Evolutionary conservation across 2,888 invertebrate species (phyloP).

Genomic region (Drosophila quinaria): DNA sequence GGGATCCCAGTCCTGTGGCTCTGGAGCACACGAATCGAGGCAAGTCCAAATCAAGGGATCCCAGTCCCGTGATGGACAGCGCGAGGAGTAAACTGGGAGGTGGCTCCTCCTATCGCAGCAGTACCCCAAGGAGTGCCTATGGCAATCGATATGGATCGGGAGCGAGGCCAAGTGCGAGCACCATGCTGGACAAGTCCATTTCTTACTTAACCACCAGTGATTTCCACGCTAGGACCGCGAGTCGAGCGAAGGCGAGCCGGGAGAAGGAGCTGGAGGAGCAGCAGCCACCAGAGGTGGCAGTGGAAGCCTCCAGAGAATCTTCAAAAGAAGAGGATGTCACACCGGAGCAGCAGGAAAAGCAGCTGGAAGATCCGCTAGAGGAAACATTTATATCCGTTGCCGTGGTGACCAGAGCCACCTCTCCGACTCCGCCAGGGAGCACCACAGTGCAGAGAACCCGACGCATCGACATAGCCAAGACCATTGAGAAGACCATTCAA

Average conservation of each 20-base stretch:
- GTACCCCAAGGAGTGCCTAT: slow-evolving; percentile 62
- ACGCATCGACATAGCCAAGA: slow-evolving; percentile 91
- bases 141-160: slow-evolving; percentile 60
- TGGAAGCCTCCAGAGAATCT: slow-evolving; percentile 21
- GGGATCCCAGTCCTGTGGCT: slow-evolving; percentile 84
- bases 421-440: slow-evolving; percentile 89
- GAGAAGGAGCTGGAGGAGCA: slow-evolving; percentile 80
- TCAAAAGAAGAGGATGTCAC: slow-evolving; percentile 20
- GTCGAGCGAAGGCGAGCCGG: slow-evolving; percentile 80
- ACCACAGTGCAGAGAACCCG: slow-evolving; percentile 89
- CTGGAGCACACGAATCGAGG: slow-evolving; percentile 82
- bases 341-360: slow-evolving; percentile 23
- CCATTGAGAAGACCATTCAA: slow-evolving; percentile 90
- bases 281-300: slow-evolving; percentile 10
- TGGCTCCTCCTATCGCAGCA: slow-evolving; percentile 78
- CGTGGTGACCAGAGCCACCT: slow-evolving; percentile 91
- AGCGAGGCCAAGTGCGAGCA: slow-evolving; percentile 35
- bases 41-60: slow-evolving; percentile 86
- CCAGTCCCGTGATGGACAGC: slow-evolving; percentile 86
- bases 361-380: slow-evolving; percentile 34
- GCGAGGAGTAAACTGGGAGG: slow-evolving; percentile 85
- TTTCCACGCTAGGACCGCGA: slow-evolving; percentile 83
- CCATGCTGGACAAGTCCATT: slow-evolving; percentile 76
- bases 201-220: slow-evolving; percentile 85
- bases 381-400: slow-evolving; percentile 87